These are phyloP conservation scores for Pyrrhia umbra DNA, from an alignment of 2,888 invertebrate species.

Conservation along the genomic window DNA sequence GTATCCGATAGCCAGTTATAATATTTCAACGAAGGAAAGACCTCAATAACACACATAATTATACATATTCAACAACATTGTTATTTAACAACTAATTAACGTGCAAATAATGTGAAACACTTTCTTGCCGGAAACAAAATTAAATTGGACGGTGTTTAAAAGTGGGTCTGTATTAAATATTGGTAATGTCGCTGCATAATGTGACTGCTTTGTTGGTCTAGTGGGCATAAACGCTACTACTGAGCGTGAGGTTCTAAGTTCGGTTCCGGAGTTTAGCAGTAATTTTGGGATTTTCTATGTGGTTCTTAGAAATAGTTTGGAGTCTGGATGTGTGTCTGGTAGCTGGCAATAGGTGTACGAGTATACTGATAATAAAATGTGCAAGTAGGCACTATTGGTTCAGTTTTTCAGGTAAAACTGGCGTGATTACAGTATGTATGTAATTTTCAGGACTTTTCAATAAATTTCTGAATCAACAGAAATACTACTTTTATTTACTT, in stretches of 20 bases:
- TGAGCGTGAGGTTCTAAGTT: neutral
- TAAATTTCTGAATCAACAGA: no score
- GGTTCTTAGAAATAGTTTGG: neutral
- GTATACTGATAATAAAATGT: no score
- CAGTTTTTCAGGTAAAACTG: no score
- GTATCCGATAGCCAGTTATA: neutral
- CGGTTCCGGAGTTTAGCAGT: no score
- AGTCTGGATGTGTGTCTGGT: no score
- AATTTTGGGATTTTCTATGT: neutral
- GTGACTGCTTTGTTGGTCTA: neutral
- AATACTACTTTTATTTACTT: no score
- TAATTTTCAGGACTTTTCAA: no score
- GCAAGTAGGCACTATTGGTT: no score
- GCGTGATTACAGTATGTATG: no score
- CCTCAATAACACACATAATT: neutral
- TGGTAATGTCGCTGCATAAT: neutral
- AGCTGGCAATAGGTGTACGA: no score
- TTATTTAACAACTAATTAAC: conserved; percentile 26
- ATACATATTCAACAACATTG: conserved; percentile 7
- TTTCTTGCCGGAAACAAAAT: conserved; percentile 28
- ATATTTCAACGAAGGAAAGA: neutral
- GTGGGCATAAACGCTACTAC: neutral
- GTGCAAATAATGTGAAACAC: conserved; percentile 10
- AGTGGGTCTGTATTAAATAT: neutral
- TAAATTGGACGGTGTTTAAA: conserved; percentile 6